Percentiles rank a stretch among this genome's conserved stretches.
Evolutionary conservation across 2,888 invertebrate species (phyloP).

Genomic region (Acleris sparsana): DNA sequence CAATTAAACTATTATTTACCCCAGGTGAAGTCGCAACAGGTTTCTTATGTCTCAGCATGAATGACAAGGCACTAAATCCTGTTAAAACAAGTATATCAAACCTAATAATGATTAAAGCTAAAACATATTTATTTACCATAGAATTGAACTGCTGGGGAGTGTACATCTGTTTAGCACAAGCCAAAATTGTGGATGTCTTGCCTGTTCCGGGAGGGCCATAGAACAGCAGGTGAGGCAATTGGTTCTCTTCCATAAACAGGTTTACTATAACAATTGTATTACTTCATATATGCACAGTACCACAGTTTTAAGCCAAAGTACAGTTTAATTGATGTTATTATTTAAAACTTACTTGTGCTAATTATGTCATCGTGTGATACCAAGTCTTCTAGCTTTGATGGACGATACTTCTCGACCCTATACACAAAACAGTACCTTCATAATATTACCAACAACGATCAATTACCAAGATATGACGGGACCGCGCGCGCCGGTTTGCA

Average conservation of each 20-base stretch:
- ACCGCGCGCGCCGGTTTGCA: conserved; percentile 34
- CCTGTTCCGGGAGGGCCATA: conserved; percentile 99
- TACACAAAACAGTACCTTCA: conserved; percentile 34
- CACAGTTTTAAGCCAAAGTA: background rate
- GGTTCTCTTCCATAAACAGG: conserved; percentile 94
- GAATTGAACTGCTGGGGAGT: conserved; percentile 94
- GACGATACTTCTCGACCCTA: conserved; percentile 99
- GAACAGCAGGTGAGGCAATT: conserved; percentile 96
- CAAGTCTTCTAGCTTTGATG: conserved; percentile 93
- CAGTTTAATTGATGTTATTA: background rate
- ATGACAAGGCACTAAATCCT: too few species aligned
- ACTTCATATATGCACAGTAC: background rate
- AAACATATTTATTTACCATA: conserved; percentile 87
- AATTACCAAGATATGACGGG: conserved; percentile 17
- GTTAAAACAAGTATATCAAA: too few species aligned
- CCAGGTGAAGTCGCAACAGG: too few species aligned
- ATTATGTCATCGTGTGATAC: conserved; percentile 99
- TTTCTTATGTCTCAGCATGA: too few species aligned
- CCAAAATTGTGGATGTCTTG: conserved; percentile 98
- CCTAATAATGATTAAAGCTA: background rate
- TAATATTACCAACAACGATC: background rate
- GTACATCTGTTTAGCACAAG: conserved; percentile 96
- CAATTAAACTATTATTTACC: too few species aligned
- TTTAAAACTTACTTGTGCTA: conserved; percentile 90
- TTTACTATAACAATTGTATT: conserved; percentile 83